Evolutionary conservation across 1,140 invertebrate species (phyloP), one percentile per base, ranked within the genome.

Genomic region (Atta cephalotes): DNA sequence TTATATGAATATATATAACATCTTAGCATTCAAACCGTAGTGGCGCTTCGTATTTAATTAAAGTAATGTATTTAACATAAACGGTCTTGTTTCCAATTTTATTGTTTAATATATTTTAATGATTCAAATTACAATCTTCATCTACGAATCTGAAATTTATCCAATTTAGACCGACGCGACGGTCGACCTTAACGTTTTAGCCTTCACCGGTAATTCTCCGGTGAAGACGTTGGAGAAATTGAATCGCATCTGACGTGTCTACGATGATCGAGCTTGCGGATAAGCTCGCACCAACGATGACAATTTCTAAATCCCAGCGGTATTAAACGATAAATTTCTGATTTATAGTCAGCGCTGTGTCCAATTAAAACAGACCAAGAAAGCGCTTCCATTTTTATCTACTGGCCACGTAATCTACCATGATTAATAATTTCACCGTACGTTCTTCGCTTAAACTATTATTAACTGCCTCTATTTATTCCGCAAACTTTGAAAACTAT

Each of bases 201-300:
- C 53, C 25, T 25, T 25, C 25, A 25, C 25, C 25, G 25, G 16
- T 45, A 89, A 89, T 87, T 89, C 28, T 85, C 60, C 4, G 1
- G n/a, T 39, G 71, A 82, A 81, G 68, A 85, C 65, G 60, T n/a
- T 72, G 60, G 81, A 85, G 89, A 90, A 89, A 90, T 90, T 78
- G 72, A 89, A 90, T 90, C 45, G 31, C 85, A 84, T 63, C 85
- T 89, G 85, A 84, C 85, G 71, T 87, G 85, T 89, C 88, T 66
- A 60, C 66, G 66, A 78, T 80, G 87, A 88, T 89, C 82, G 71
- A 90, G 58, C 58, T 72, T 86, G 71, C 72, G 78, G 66, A 56
- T 53, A 87, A 90, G 77, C 76, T 80, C 58, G 56, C 80, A 56
- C 51, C 60, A 21, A 60, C 74, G 56, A 51, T 6, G 78, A n/a